phyloP scores from a whole-genome alignment of 1,140 invertebrate genomes.

The Apis laboriosa region DNA sequence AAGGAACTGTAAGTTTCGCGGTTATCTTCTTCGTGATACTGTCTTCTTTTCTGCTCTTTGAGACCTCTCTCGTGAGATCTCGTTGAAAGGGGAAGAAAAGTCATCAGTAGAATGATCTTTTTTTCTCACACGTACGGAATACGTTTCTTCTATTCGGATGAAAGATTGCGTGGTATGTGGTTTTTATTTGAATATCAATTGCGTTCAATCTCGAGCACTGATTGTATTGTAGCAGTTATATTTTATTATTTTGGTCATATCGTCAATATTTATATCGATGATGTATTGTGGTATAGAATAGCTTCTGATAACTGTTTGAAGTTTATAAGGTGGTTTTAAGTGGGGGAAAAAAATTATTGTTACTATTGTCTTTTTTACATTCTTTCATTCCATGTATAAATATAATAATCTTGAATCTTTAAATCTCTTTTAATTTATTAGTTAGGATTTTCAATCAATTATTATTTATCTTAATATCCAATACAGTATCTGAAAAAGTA shows the following conservation, averaged over 20 bases:
- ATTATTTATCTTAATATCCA: no score
- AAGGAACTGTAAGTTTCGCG: slow-evolving; percentile 35
- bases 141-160: not conserved
- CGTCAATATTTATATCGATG: slow-evolving; percentile 31
- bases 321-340: slow-evolving; percentile 19
- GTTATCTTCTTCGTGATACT: slow-evolving; percentile 14
- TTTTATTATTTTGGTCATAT: slow-evolving; percentile 50
- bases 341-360: slow-evolving; percentile 22
- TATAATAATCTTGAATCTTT: no score
- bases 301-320: slow-evolving; percentile 40
- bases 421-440: no score
- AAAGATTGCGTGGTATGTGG: not conserved
- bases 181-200: slow-evolving; percentile 48
- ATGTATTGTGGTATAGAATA: slow-evolving; percentile 21
- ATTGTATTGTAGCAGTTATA: slow-evolving; percentile 1
- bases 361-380: not conserved
- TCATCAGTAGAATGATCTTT: slow-evolving; percentile 29
- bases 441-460: no score
- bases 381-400: no score
- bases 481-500: no score
- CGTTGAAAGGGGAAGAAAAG: slow-evolving; percentile 12
- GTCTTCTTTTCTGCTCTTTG: not conserved
- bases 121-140: no score
- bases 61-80: not conserved
- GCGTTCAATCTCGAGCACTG: slow-evolving; percentile 25